Evolutionary conservation across 2,113 vertebrate species (phyloP).

Genomic region (Pedetes capensis): DNA sequence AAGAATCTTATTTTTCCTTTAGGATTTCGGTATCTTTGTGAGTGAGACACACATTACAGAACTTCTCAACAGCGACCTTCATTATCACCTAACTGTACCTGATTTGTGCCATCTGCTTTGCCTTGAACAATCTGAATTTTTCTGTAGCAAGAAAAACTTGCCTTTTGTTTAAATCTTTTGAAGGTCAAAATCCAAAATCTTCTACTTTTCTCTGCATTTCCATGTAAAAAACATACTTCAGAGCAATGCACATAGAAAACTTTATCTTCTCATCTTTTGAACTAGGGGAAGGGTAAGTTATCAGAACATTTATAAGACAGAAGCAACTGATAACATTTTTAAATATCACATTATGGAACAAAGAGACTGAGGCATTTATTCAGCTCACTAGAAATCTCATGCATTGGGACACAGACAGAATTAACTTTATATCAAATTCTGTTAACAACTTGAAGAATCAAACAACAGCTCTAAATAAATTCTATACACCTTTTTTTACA

Average conservation of each 20-base stretch:
- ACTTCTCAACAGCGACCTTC: neutral
- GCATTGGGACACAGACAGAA: neutral
- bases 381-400: neutral
- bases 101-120: neutral
- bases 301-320: neutral
- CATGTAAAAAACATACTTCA: neutral
- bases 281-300: neutral
- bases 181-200: slow-evolving; percentile 14
- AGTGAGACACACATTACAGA: slow-evolving; percentile 10
- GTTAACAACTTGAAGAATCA: neutral
- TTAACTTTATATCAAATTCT: slow-evolving; percentile 1
- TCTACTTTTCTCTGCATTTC: neutral
- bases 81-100: slow-evolving; percentile 10
- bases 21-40: slow-evolving; percentile 3
- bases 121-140: neutral
- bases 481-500: neutral
- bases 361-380: neutral
- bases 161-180: neutral
- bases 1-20: neutral
- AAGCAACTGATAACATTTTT: neutral
- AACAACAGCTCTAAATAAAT: neutral
- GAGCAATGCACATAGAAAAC: neutral
- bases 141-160: neutral
- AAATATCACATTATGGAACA: neutral
- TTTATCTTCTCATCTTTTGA: neutral